Base-by-base conservation (phyloP, 2,113 vertebrate genomes). In the Proterorhinus semilunaris region DNA sequence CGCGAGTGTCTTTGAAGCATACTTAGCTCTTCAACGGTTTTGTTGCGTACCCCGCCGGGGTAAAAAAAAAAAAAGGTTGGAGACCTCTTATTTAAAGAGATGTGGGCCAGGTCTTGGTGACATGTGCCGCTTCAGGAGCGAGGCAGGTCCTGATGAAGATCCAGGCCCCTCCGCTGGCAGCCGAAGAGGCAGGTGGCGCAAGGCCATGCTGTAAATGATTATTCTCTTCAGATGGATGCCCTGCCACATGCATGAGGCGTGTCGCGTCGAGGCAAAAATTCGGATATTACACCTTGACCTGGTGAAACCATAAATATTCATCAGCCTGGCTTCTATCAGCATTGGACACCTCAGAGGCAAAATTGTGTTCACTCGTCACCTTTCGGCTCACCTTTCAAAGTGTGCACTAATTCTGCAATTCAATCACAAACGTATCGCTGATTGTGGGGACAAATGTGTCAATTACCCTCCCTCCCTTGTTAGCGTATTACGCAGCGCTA, bases 261-360 rank as follows among this genome's bases (percentile, higher is more conserved):
- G 61, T 71, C 67, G 61, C 51, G 68, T 59, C 21, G 10, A 65
- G 72, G 65, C 76, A 71, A 75, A 79, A 82, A 74, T 65, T 63
- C 48, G 70, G 79, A 72, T 76, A 81, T 81, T 78, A 84, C 77
- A 78, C 79, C 73, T 78, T 85, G 80, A 87, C 83, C 83, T 71
- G 65, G 16, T 83, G 83, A 82, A 76, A 71, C 67, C 6, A 83
- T 90, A 85, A 76, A 90, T 90, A 87, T 90, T 88, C 71, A 88
- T 86, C 57, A 79, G 66, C 42, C 15, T 54, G 36, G 51, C 21
- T 59, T 80, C 52, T 62, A 61, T n/a, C 0, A 52, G 63, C 65
- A 61, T 51, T 43, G 62, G 51, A 47, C 16, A 44, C 48, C 43
- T 16, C 2, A 10, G 10, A 53, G 4, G 43, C 12, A 12, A 44